phyloP scores from a whole-genome alignment of 1,140 invertebrate species.

The Drosophila suzukii region DNA sequence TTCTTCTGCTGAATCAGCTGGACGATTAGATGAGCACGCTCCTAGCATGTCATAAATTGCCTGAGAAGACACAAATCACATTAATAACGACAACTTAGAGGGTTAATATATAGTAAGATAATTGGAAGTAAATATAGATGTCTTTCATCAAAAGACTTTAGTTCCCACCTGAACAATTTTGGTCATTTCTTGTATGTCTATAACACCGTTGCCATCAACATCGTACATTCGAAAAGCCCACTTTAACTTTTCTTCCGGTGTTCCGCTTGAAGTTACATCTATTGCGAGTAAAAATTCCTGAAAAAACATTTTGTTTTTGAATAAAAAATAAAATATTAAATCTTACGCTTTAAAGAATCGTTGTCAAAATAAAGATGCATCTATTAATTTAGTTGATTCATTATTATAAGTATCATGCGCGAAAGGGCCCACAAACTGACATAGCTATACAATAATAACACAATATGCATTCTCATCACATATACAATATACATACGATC shows the following conservation, averaged over 20 bases:
- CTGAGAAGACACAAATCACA: conserved; percentile 86
- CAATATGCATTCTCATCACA: conserved; percentile 43
- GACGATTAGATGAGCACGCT: conserved; percentile 96
- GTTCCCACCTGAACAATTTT: conserved; percentile 93
- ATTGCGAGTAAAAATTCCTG: conserved; percentile 98
- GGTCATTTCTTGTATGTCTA: conserved; percentile 98
- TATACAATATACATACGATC: conserved; percentile 29
- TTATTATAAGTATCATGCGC: conserved; percentile 27
- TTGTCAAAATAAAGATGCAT: neutral
- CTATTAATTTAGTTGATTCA: conserved; percentile 12
- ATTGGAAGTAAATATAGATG: no score
- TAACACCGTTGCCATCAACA: conserved; percentile 99
- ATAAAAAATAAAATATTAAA: neutral
- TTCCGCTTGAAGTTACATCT: conserved; percentile 98
- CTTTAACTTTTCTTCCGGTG: conserved; percentile 98
- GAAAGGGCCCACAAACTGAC: conserved; percentile 13
- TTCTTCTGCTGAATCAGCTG: conserved; percentile 96
- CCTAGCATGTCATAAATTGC: conserved; percentile 99
- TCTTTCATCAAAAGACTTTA: no score
- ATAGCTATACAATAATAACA: conserved; percentile 36
- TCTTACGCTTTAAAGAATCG: neutral
- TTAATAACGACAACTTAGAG: neutral
- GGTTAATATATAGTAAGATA: no score
- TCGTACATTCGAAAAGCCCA: conserved; percentile 99
- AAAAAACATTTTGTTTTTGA: neutral